These are phyloP conservation scores for Suricata suricatta DNA, from an alignment of 2,113 vertebrate genomes.

Conservation along the genomic window DNA sequence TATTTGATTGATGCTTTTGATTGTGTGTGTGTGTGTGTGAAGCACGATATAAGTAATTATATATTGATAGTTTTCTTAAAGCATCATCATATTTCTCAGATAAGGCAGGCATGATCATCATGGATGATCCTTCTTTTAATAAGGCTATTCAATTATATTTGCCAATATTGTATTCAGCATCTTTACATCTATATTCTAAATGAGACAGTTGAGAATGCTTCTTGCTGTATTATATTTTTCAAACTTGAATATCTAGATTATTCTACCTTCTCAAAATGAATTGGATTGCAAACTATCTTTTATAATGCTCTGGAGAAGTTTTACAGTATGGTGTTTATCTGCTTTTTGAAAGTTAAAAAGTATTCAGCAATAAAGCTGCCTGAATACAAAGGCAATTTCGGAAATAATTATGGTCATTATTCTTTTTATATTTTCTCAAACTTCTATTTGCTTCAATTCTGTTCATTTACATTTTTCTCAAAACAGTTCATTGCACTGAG, in stretches of 20 bases:
- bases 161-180: not conserved
- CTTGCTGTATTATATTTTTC: constrained; percentile 1
- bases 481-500: not conserved
- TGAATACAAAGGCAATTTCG: not conserved
- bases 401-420: not conserved
- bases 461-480: constrained; percentile 3
- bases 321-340: not conserved
- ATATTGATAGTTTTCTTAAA: not conserved
- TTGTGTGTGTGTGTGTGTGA: not conserved
- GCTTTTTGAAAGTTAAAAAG: constrained; percentile 16
- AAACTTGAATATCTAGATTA: constrained; percentile 24
- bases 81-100: not conserved
- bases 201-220: not conserved
- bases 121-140: not conserved
- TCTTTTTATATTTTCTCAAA: constrained; percentile 2
- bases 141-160: not conserved
- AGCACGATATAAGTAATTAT: not conserved
- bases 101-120: not conserved
- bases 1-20: not conserved
- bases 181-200: not conserved
- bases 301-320: not conserved
- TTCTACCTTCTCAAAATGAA: constrained; percentile 33
- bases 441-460: not conserved
- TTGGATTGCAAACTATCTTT: not conserved
- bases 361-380: not conserved